phyloP scores from a whole-genome alignment of 2,888 invertebrate species.

The Pelosia muscerda region DNA sequence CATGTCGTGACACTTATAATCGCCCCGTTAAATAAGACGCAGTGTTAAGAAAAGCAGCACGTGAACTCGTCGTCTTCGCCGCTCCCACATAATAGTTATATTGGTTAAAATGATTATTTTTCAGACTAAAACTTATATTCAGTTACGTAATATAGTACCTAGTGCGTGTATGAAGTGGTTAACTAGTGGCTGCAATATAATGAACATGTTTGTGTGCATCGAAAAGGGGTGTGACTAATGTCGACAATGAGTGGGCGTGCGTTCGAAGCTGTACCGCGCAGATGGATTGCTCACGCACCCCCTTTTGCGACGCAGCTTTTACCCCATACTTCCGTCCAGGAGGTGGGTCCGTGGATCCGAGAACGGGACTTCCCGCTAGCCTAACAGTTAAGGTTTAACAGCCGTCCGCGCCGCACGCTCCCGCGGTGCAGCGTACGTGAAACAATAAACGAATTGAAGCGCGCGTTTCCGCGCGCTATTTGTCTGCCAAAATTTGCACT shows the following conservation, averaged over 20 bases:
- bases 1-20: slow-evolving; percentile 52
- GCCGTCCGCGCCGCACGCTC: slow-evolving; percentile 46
- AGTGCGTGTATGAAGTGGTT: slow-evolving; percentile 1
- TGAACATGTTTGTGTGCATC: neutral
- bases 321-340: slow-evolving; percentile 54
- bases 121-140: neutral
- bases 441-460: neutral
- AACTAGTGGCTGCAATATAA: neutral
- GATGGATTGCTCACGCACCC: slow-evolving; percentile 61
- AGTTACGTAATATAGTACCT: slow-evolving; percentile 2
- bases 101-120: neutral
- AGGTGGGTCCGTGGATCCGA: slow-evolving; percentile 64
- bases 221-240: neutral
- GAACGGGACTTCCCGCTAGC: slow-evolving; percentile 42
- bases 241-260: slow-evolving; percentile 59
- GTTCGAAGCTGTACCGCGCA: slow-evolving; percentile 62
- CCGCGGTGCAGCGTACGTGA: slow-evolving; percentile 20
- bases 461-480: slow-evolving; percentile 7
- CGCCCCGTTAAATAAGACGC: slow-evolving; percentile 49
- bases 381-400: slow-evolving; percentile 16
- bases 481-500: slow-evolving; percentile 14
- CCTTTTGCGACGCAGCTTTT: slow-evolving; percentile 59
- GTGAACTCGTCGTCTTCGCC: slow-evolving; percentile 34
- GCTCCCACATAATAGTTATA: slow-evolving; percentile 9
- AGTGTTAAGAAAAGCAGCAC: slow-evolving; percentile 43